Base-by-base conservation (phyloP, 2,888 invertebrate species). In the Eumacrocentrus americanus region DNA sequence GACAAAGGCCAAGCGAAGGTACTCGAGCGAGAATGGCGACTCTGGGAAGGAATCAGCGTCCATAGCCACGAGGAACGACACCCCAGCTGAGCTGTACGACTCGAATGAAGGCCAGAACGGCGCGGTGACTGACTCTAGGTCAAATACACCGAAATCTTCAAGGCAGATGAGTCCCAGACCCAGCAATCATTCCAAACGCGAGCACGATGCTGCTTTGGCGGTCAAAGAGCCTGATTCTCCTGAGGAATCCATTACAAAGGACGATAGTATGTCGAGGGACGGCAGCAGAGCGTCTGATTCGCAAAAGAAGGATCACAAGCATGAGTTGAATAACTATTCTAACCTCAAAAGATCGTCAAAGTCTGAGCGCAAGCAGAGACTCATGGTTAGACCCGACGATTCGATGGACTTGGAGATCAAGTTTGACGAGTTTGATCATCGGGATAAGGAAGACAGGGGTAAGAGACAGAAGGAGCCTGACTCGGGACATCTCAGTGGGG, bases 391-490 rank as follows among this genome's bases (percentile, higher is more conserved):
- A 46, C 74, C 78, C 29, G 76, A 76, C 46, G 79, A 80, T 63
- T 73, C 77, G 12, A 72, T 76, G 59, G 80, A 80, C 48, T 69
- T 80, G 51, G 74, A 77, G 46, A 76, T 79, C n/a, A 77, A 78
- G 53, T 79, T 76, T 56, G 80, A 64, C n/a, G 53, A 54, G 25
- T 50, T 22, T 42, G 75, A 78, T 35, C 77, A 70, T 60, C 68
- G 67, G 7, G 69, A 66, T 35, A 34, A 20, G 72, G 73, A 16
- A 69, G 72, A 14, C 25, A 65, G 1, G 65, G 63, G n/a, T 64
- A 73, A 40, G 46, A 58, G 62, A 42, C 56, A 60, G 56, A 40
- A 34, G 51, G 38, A 48, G 1, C 47, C 22, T 3, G 66, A 66
- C 14, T 9, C 50, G 2, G 59, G 56, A 6, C 51, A 62, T 35